Conservation (phyloP, 2,113 vertebrate genomes). For the Egretta garzetta region DNA sequence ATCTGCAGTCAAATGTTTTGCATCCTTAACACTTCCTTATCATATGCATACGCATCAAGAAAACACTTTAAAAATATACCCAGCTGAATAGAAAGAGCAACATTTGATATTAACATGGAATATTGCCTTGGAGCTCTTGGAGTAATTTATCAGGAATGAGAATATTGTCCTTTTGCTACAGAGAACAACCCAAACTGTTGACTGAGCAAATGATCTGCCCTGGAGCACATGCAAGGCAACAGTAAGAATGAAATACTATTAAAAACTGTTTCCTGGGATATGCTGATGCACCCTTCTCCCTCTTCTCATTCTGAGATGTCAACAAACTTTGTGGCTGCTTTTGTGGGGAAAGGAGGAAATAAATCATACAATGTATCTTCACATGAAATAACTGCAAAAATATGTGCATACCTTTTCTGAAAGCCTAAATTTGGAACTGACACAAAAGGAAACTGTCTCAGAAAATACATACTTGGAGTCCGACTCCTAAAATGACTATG, state of each 20-base stretch:
- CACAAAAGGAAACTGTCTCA: background rate
- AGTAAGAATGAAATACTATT: background rate
- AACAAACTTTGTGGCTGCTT: background rate
- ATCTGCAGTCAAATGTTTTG: background rate
- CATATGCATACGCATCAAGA: background rate
- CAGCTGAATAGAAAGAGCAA: background rate
- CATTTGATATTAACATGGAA: background rate
- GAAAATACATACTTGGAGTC: background rate
- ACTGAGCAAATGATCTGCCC: slow-evolving; percentile 3
- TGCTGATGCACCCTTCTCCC: background rate
- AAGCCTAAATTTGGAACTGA: background rate
- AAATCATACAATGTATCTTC: background rate
- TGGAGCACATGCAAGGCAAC: background rate
- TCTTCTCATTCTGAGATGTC: background rate
- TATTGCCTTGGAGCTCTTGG: background rate
- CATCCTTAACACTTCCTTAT: slow-evolving; percentile 17
- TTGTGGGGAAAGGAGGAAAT: background rate
- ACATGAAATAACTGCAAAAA: background rate
- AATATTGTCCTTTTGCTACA: background rate
- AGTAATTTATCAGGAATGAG: background rate
- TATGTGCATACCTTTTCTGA: background rate
- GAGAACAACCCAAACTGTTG: background rate
- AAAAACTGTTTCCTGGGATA: background rate
- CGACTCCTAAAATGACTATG: background rate
- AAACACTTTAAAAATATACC: background rate